These are phyloP conservation scores for Luehdorfia chinensis DNA, from an alignment of 1,140 invertebrate genomes.

Conservation along the genomic window DNA sequence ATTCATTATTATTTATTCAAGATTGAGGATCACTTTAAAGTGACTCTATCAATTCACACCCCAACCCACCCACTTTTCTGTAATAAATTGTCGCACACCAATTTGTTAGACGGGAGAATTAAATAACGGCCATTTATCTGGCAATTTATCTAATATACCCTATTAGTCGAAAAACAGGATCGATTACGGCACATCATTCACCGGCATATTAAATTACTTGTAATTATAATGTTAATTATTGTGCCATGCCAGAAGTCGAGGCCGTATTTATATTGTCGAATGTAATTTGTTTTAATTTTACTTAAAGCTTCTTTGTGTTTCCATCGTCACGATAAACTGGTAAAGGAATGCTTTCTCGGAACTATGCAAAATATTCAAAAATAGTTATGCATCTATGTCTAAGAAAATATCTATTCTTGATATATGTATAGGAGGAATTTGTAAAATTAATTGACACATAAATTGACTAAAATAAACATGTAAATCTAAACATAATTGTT, in stretches of 20 bases:
- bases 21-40: no score
- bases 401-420: neutral
- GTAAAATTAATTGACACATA: no score
- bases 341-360: no score
- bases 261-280: neutral
- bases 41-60: no score
- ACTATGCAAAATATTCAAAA: neutral
- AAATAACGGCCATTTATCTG: constrained; percentile 33
- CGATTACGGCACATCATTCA: constrained; percentile 25
- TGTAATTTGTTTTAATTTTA: constrained; percentile 29
- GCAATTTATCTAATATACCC: constrained; percentile 32
- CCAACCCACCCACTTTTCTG: no score
- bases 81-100: constrained; percentile 22
- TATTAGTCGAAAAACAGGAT: constrained; percentile 25
- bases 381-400: neutral
- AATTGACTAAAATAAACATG: neutral
- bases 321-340: neutral
- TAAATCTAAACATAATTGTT: neutral
- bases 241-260: neutral
- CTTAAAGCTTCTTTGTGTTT: constrained; percentile 20
- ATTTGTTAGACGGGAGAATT: constrained; percentile 31
- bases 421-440: no score
- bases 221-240: constrained; percentile 2
- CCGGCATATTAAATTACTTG: constrained; percentile 10
- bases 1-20: no score